Evolutionary conservation across 2,888 invertebrate species (phyloP), one percentile per base, ranked within the genome.

Genomic region (Calliphora vomitoria): DNA sequence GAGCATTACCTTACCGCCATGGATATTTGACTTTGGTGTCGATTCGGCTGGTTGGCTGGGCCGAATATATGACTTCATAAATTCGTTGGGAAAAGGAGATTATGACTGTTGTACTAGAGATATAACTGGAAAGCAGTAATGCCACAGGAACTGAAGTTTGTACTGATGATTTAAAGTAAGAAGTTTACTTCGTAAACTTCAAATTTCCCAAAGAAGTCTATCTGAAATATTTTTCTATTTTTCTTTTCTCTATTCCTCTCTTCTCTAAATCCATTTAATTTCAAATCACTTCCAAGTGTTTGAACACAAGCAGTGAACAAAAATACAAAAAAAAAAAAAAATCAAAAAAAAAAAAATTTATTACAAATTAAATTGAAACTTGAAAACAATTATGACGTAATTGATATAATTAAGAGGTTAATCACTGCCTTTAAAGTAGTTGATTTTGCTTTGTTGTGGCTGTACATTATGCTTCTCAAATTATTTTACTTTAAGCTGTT

Each of bases 371-470:
- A 79, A 75, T 55, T 62, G 38, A 50, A 72, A 64, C 31, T 53
- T 62, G 38, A 75, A 82, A 71, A 71, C 25, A 81, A 81, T 81
- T 55, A 81, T 84, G 76, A 87, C 66, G 81, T 81, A 81, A 87
- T 87, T 87, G 72, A 72, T 20, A 68, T 44, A 81, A 84, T 81
- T 87, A 81, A 87, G 53, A 81, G 80, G 71, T 84, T 84, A 87
- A 84, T 87, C 76, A 84, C 72, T 60, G 87, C 15, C 79, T 79
- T 71, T 47, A 80, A 53, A 64, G 71, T 71, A 82, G 74, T 74
- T 74, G 82, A 74, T 74, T 68, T 81, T 62, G 20, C 15, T 25
- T 60, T 47, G 18, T 75, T 68, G 41, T 50, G 25, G 8, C 75
- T n/a, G n/a, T 31, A 13, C 11, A 44, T n/a, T 31, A 3, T 47